A percentile compares a stretch with the other conserved stretches of the same genome.
These are phyloP conservation scores for Heliangelus exortis DNA, from an alignment of 2,797 vertebrate genomes.

Conservation along the genomic window DNA sequence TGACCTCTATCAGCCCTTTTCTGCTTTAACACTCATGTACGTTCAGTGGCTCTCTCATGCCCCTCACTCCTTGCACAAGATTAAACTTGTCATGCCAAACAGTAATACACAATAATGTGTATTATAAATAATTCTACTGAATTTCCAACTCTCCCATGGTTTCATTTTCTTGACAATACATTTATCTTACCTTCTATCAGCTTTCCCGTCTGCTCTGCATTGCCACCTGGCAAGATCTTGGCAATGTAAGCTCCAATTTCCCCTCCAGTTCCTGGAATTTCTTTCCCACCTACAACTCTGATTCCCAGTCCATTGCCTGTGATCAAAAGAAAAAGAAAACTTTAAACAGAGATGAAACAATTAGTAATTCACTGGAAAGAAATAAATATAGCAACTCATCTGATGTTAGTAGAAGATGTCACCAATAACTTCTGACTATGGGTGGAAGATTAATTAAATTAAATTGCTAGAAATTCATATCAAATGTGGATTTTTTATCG, in stretches of 20 bases:
- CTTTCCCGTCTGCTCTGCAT: conserved; percentile 91
- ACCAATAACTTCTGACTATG: not conserved
- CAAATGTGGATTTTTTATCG: not conserved
- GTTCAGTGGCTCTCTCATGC: not conserved
- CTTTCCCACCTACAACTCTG: conserved; percentile 94
- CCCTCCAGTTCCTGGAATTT: conserved; percentile 90
- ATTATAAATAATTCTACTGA: not conserved
- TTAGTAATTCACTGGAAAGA: not conserved
- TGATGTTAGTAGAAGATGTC: not conserved
- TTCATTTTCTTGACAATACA: not conserved
- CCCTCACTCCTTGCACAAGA: not conserved
- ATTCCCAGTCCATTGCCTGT: conserved; percentile 89
- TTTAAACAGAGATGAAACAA: conserved; percentile 1
- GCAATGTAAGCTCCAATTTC: conserved; percentile 97
- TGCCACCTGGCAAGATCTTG: conserved; percentile 91
- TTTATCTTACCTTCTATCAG: conserved; percentile 90
- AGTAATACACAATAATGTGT: not conserved
- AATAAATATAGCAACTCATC: not conserved
- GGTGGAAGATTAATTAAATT: not conserved
- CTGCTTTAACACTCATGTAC: not conserved
- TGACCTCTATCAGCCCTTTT: not conserved
- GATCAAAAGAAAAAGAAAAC: conserved; percentile 50
- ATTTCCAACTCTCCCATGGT: rapidly evolving
- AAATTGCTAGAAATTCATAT: not conserved
- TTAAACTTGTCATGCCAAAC: not conserved